Evolutionary conservation across 2,888 invertebrate species (phyloP), one percentile per base, ranked within the genome.

Genomic region (Tryphoninae sp.): DNA sequence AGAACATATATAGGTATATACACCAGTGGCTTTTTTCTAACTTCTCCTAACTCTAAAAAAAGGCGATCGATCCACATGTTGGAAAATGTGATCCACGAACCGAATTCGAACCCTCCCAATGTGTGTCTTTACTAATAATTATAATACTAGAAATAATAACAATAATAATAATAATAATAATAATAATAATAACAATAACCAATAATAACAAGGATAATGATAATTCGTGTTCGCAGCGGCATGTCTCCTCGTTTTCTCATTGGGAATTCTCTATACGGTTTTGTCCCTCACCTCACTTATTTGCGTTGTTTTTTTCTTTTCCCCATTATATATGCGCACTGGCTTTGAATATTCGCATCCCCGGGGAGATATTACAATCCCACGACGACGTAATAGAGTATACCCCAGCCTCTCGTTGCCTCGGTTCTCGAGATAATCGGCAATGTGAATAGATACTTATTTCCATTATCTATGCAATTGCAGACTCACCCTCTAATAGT

Each of bases 61-160:
- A 73, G 51, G 33, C 62, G 40, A 62, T 51, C 13, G 33, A 16
- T 23, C 62, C 73, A 73, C 73, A 73, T 73, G 73, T 61, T 62
- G 40, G 53, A 53, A 62, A 73, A 73, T 45, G 73, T 62, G 73
- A 73, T 73, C 33, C 40, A 62, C 26, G n/a, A 58, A 69, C 55
- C 51, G 49, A 67, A n/a, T 22, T 53, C 51, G 40, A 59, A 26
- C n/a, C 1, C 59, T 26, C 22, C n/a, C 13, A 45, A 45, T 13
- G 2, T 45, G 7, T 13, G 11, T 45, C 13, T 45, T 45, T 13
- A 58, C 22, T 33, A 55, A 45, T 45, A 45, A 45, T 11, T 2
- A 45, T 45, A 45, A 45, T 45, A 45, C 6, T 1, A 45, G 45
- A 45, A 45, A 45, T 45, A 13, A 45, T 9, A 45, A 33, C 6